Evolutionary conservation across 1,140 invertebrate genomes (phyloP), one percentile per base, ranked within the genome.

Genomic region (Holcopasites calliopsidis): DNA sequence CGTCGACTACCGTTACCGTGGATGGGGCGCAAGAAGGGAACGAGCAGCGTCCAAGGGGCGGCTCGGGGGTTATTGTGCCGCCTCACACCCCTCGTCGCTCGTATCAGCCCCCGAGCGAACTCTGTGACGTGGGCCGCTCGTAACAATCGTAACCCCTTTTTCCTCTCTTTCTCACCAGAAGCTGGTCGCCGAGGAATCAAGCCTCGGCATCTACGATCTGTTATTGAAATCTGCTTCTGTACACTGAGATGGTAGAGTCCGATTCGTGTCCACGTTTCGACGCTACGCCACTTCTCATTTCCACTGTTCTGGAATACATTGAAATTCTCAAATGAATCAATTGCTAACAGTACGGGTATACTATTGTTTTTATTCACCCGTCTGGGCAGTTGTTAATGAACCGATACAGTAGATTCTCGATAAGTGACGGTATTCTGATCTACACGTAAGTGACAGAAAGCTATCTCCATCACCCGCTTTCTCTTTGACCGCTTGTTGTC

Each of bases 1-100:
- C 87, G 82, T 86, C 75, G 84, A 75, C 86, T 86, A 88, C 87
- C 83, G 83, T 86, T 85, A 85, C 80, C 80, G 76, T 81, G 76
- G 79, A 62, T 58, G 77, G 71, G 31, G 42, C 21, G 54, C 75
- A 54, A 65, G 73, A 16, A 54, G 60, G 72, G 72, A 42, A 54
- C 61, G 65, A 61, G 44, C n/a, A n/a, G n/a, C 31, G 70, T 57
- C 35, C 28, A 61, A 71, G 66, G 81, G 61, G 68, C 35, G 49
- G 47, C 18, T n/a, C 40, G 76, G 38, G 80, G 66, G 81, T 83
- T 83, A 83, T 83, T 79, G 76, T 79, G 74, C 62, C 62, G 50
- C 61, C 35, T 64, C 55, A 55, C 66, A 68, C 55, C 49, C 64
- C 72, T 47, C 5, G 13, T 57, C 21, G 13, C 49, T 54, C 38